Evolutionary conservation across 2,888 invertebrate genomes (phyloP), one percentile per base, ranked within the genome.

Genomic region (Fabriciana adippe): DNA sequence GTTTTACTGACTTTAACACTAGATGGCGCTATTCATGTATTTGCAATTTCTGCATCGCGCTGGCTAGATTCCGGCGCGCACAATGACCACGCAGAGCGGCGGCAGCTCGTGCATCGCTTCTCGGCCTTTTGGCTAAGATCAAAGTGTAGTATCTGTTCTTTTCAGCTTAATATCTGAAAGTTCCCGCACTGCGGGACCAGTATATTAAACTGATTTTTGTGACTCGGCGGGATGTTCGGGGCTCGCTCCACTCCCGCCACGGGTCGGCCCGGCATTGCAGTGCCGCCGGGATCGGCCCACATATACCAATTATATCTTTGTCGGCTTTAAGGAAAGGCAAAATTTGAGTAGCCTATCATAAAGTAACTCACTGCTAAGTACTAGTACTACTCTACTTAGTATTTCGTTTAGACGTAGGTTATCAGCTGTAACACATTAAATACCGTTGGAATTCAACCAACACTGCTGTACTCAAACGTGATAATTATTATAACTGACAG

Each of bases 141-240:
- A 69, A 68, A 55, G 31, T 31, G 31, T 31, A 55, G n/a, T 35
- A 55, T 68, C 68, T 69, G 71, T 72, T 72, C 71, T 72, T 72
- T 72, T 72, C 72, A 72, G 72, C 72, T 75, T 75, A 75, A 74
- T 75, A 75, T 74, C 74, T 74, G 74, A 74, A 75, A 74, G 74
- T 75, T 74, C 72, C 73, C 72, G 69, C 75, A 75, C 69, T 66
- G 73, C 70, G 74, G 73, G 74, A 74, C 75, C 75, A 76, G 73
- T 41, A 41, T 41, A 41, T 41, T 76, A 76, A 76, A 72, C 75
- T 76, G 74, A 74, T 75, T 75, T 75, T 75, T 76, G 72, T 72
- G 35, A 55, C 55, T 31, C 35, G 55, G 31, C 31, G 55, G 55
- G 31, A 55, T 31, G 55, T 55, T 45, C 45, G 35, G 35, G 35